A percentile compares a stretch with the other conserved stretches of the same genome.
These are phyloP conservation scores for Dolichopus griseipennis DNA, from an alignment of 2,888 invertebrate genomes.

Conservation along the genomic window DNA sequence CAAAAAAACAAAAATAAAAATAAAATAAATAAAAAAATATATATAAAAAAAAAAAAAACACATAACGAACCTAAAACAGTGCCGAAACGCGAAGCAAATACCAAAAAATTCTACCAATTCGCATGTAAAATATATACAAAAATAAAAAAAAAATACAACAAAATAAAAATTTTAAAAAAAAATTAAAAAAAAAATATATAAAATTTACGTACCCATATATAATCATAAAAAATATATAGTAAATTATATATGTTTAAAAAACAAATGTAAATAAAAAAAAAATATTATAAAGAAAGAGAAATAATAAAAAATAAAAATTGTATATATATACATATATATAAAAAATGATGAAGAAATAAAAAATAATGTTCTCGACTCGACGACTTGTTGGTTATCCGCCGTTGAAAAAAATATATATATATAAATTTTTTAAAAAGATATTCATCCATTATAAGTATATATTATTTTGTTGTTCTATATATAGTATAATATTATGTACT, in stretches of 20 bases:
- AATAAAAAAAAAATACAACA: not conserved
- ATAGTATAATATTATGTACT: too few relatives aligned
- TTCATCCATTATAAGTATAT: too few relatives aligned
- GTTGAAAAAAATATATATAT: not conserved
- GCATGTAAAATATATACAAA: not conserved
- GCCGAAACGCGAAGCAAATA: slow-evolving; percentile 1
- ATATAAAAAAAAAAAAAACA: not conserved
- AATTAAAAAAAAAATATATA: too few relatives aligned
- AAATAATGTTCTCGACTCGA: slow-evolving; percentile 4
- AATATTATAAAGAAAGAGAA: too few relatives aligned
- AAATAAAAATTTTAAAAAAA: not conserved
- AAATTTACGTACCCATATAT: not conserved
- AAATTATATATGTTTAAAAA: too few relatives aligned
- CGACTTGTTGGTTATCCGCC: slow-evolving; percentile 6
- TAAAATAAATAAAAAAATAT: not conserved
- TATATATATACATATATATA: not conserved
- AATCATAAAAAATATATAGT: not conserved
- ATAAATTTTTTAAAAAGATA: too few relatives aligned
- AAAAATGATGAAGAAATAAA: slow-evolving; percentile 6
- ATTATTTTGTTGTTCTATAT: too few relatives aligned
- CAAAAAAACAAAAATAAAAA: not conserved
- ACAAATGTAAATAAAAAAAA: too few relatives aligned
- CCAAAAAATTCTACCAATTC: not conserved
- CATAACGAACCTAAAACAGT: not conserved
- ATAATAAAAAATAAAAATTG: not conserved